Base-by-base conservation (phyloP, 2,888 invertebrate species). In the Teleiodes luculella region DNA sequence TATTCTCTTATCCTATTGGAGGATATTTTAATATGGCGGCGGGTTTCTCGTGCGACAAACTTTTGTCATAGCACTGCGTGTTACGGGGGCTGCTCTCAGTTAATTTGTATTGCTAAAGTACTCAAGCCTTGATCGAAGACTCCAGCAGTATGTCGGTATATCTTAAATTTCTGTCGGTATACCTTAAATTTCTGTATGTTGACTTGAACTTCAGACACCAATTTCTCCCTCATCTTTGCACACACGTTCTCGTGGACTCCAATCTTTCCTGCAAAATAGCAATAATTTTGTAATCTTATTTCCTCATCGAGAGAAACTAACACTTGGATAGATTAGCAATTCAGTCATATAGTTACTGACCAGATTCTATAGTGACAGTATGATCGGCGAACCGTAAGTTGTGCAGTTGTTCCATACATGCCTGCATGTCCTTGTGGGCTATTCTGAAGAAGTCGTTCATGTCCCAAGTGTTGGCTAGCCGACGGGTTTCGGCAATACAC, bases 241-340 rank as follows among this genome's bases (percentile, higher is more conserved):
- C 95, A 95, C 0, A 96, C 95, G 69, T 94, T 92, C 65, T 95
- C 95, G 60, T 95, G 93, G 10, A 95, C 95, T 55, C 94, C 94
- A 49, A 93, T 81, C 74, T 92, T 91, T 39, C 91, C 91, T 83
- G 83, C 67, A 64, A 74, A 52, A 3, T 13, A 28, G 6, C 1
- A 39, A 18, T 24, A 4, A 24, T 4, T 24, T n/a, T n/a, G n/a
- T n/a, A n/a, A n/a, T n/a, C n/a, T n/a, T n/a, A n/a, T n/a, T n/a
- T n/a, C n/a, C n/a, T n/a, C n/a, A n/a, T n/a, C n/a, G n/a, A n/a
- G n/a, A n/a, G n/a, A n/a, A n/a, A n/a, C n/a, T n/a, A n/a, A n/a
- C n/a, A n/a, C n/a, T n/a, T n/a, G n/a, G n/a, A n/a, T n/a, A n/a
- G n/a, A n/a, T n/a, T n/a, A n/a, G n/a, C n/a, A n/a, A n/a, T n/a